Base-by-base conservation (phyloP, 2,888 invertebrate species). In the Platycnemis pennipes region DNA sequence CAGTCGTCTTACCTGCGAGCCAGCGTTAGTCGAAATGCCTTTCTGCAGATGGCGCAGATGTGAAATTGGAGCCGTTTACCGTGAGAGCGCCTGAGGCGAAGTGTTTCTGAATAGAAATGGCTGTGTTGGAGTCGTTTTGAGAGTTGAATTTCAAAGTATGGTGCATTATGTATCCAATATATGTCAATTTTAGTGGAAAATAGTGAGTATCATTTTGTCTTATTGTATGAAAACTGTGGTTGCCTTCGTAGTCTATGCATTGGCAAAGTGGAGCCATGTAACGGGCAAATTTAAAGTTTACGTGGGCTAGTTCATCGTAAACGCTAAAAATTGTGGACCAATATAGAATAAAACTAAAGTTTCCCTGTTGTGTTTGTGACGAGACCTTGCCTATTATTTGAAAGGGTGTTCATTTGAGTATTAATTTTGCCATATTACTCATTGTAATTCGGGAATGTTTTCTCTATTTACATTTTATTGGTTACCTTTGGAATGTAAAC, bases 31-130 rank as follows among this genome's bases (percentile, higher is more conserved):
- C 69, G 63, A 44, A 69, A 91, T 91, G 91, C 44, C 44, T 91
- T 42, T 63, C 63, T 63, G 63, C 63, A 91, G 91, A 63, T 91
- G 63, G 91, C 91, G 91, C 44, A 37, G 63, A 63, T 69, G 91
- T 63, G 91, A 91, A 91, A 91, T 91, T 69, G 63, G 91, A 91
- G 91, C 91, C 91, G 91, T 91, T 91, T 91, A 91, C 91, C 91
- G 91, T 91, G 91, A 91, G 91, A 91, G 91, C 91, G 91, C 91
- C 91, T 16, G 91, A 91, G 91, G 91, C 91, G 63, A 45, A 91
- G 91, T 91, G 91, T 63, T 91, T 91, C 91, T 91, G 91, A 19
- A 42, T 63, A 45, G 91, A 91, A 91, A 91, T 91, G 91, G 91
- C 91, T 69, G 91, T 69, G n/a, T 69, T 56, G 63, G 91, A 91